phyloP scores from a whole-genome alignment of 1,140 invertebrate genomes.

The Cyphomyrmex costatus region DNA sequence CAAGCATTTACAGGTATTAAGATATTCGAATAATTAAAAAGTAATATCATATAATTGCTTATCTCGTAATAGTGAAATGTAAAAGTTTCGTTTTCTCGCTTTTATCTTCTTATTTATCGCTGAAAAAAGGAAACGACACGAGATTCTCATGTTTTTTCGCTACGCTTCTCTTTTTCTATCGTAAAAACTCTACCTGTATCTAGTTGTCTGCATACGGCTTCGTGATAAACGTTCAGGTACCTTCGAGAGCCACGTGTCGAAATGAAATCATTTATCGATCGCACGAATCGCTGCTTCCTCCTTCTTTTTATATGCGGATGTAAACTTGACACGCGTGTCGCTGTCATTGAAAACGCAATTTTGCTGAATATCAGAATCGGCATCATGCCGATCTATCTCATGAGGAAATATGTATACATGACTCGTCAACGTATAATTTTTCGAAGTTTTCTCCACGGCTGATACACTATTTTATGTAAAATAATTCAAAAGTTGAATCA shows the following conservation, averaged over 20 bases:
- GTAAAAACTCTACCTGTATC: too few species aligned
- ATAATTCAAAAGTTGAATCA: too few species aligned
- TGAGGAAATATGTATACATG: not conserved
- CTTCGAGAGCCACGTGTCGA: not conserved
- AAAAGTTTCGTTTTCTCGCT: not conserved
- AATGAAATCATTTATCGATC: slow-evolving; percentile 30
- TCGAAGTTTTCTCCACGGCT: not conserved
- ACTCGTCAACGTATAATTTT: not conserved
- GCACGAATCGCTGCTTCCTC: not conserved
- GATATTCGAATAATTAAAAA: not conserved
- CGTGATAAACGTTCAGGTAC: not conserved
- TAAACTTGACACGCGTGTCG: not conserved
- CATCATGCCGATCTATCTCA: not conserved
- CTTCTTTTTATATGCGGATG: not conserved
- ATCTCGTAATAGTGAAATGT: not conserved
- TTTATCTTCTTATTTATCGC: not conserved
- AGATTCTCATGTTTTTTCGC: not conserved
- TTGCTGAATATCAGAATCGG: not conserved
- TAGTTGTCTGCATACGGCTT: too few species aligned
- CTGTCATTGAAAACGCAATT: not conserved
- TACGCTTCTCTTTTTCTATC: not conserved
- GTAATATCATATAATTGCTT: not conserved
- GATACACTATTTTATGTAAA: not conserved
- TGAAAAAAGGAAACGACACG: not conserved
- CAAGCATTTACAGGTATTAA: not conserved